Conservation (phyloP, 2,797 vertebrate species). For the Coendou prehensilis region DNA sequence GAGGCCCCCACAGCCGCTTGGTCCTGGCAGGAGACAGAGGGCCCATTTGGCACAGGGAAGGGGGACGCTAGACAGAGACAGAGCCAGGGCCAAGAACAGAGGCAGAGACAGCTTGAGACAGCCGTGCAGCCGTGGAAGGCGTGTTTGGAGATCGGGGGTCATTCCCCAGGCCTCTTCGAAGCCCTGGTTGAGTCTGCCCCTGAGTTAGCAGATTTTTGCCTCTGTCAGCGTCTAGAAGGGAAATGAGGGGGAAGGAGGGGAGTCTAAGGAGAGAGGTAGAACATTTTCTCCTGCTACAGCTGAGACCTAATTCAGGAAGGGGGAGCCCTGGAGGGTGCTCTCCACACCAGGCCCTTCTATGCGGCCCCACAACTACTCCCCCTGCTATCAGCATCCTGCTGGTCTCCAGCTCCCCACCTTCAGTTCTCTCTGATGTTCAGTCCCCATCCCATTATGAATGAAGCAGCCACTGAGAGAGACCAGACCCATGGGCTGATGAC, state of each 20-base stretch:
- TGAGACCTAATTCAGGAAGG: background rate
- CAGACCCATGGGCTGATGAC: background rate
- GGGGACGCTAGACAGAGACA: background rate
- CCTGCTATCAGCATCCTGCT: background rate
- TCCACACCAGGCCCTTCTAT: background rate
- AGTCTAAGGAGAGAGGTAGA: conserved; percentile 66
- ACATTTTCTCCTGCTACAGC: conserved; percentile 16
- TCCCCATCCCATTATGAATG: background rate
- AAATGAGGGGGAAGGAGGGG: conserved; percentile 76
- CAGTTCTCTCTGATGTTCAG: background rate
- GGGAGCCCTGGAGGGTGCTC: background rate
- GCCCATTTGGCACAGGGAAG: conserved; percentile 67
- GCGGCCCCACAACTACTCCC: background rate
- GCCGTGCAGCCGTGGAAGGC: conserved; percentile 42
- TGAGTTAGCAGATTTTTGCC: conserved; percentile 84
- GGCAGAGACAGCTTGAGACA: conserved; percentile 63
- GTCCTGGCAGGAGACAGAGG: conserved; percentile 72
- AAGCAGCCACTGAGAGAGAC: background rate
- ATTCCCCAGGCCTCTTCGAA: conserved; percentile 66
- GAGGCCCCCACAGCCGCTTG: conserved; percentile 82
- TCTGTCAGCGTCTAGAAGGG: conserved; percentile 86
- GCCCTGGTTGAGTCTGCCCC: conserved; percentile 79
- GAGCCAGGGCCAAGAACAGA: conserved; percentile 60
- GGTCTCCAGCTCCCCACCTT: background rate
- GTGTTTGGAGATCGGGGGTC: conserved; percentile 71